Percentiles rank a stretch among this genome's conserved stretches.
These are phyloP conservation scores for Phymanthus crucifer DNA, from an alignment of 92 coral and sea anemone species.

Conservation along the genomic window DNA sequence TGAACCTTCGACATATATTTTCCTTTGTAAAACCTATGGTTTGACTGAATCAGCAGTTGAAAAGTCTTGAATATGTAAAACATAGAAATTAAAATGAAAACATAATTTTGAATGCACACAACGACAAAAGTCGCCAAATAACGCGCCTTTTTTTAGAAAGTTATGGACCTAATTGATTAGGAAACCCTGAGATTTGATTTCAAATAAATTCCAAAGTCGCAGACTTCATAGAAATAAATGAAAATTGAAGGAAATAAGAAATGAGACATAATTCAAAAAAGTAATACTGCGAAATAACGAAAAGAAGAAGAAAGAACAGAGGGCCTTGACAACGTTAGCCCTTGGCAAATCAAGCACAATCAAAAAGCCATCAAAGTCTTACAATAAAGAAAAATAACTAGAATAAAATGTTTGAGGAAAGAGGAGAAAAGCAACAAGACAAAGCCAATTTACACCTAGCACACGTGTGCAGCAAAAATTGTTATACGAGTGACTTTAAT, in stretches of 20 bases:
- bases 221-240: neutral
- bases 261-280: neutral
- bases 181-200: too few species aligned
- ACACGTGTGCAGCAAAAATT: constrained; percentile 33
- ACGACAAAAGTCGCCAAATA: neutral
- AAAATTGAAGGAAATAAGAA: neutral
- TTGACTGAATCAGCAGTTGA: too few species aligned
- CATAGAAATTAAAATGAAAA: neutral
- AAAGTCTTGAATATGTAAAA: too few species aligned
- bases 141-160: neutral
- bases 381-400: neutral
- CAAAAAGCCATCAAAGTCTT: neutral
- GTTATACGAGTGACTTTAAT: neutral
- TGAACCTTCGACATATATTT: too few species aligned
- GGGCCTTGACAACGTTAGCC: neutral
- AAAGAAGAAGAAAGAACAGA: neutral
- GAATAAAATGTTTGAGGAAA: constrained; percentile 1
- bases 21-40: too few species aligned
- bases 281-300: neutral
- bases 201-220: too few species aligned
- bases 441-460: constrained; percentile 49
- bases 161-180: neutral
- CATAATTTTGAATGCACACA: neutral
- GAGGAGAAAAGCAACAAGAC: constrained; percentile 10
- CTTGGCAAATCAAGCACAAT: neutral